Conservation (phyloP, 2,113 vertebrate species). For the Istiophorus platypterus region DNA sequence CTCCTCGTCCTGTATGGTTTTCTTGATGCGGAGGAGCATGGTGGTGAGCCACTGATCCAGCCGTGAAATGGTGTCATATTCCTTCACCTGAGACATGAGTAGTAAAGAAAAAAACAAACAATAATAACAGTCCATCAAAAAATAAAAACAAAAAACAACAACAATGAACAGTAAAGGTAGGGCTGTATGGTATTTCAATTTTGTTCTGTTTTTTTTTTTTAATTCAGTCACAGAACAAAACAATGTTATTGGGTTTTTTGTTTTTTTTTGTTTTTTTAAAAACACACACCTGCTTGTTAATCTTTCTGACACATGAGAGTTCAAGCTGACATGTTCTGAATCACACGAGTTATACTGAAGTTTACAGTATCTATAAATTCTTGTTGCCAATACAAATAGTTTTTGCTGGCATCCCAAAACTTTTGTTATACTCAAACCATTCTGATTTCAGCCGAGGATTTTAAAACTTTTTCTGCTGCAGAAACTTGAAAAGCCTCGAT, state of each 20-base stretch:
- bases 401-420: no score
- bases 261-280: background rate
- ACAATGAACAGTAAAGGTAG: background rate
- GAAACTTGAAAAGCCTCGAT: background rate
- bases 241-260: no score
- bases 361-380: background rate
- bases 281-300: background rate
- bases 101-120: background rate
- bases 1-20: constrained; percentile 92
- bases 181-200: background rate
- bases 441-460: no score
- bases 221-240: background rate
- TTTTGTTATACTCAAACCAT: no score
- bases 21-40: constrained; percentile 96
- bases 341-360: background rate
- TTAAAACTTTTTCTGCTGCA: no score
- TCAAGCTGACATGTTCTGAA: background rate
- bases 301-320: background rate
- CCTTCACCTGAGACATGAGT: constrained; percentile 88
- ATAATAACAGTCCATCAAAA: no score
- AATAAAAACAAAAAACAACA: background rate
- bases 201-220: background rate
- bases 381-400: background rate
- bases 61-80: constrained; percentile 93
- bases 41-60: constrained; percentile 97